phyloP scores from a whole-genome alignment of 2,797 vertebrate genomes.

The Poeciliopsis paucimaculata region DNA sequence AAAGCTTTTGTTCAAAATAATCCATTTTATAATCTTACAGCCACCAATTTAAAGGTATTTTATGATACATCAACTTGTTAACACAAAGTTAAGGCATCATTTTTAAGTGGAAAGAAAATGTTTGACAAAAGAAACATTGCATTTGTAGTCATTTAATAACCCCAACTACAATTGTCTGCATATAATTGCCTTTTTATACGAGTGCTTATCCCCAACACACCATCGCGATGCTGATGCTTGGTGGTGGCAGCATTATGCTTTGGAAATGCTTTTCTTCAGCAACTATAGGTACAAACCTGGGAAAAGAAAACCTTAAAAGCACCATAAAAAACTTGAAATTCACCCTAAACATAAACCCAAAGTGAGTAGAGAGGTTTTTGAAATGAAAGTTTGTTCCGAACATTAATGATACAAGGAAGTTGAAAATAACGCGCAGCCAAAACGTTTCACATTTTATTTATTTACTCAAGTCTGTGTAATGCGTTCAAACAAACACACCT shows the following conservation, averaged over 20 bases:
- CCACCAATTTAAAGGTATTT: background rate
- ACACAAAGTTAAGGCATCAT: background rate
- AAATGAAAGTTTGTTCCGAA: no score
- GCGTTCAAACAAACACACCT: background rate
- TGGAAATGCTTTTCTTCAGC: background rate
- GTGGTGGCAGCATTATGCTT: background rate
- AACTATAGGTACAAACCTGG: background rate
- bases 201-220: background rate
- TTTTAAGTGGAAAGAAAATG: background rate
- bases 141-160: background rate
- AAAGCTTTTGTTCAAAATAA: no score
- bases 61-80: background rate
- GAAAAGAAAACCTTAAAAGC: background rate
- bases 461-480: background rate
- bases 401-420: background rate
- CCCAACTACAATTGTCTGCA: background rate
- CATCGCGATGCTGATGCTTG: background rate
- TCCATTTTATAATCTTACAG: background rate
- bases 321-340: background rate
- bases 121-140: background rate
- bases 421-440: background rate
- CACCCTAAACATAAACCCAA: background rate
- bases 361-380: background rate
- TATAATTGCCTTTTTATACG: background rate
- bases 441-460: background rate